phyloP scores from a whole-genome alignment of 2,888 invertebrate species.

The Meghimatium bilineatum region DNA sequence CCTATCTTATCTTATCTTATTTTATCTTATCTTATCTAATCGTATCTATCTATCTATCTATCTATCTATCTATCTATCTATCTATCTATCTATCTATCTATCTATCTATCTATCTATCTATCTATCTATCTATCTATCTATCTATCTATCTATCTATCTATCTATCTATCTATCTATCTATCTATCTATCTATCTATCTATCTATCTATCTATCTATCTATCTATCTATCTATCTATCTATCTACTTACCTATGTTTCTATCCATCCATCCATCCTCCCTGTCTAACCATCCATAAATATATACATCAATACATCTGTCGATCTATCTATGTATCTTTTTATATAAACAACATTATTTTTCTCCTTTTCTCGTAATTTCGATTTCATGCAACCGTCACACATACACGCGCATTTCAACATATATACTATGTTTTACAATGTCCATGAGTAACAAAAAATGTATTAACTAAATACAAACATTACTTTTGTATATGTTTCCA shows the following conservation, averaged over 20 bases:
- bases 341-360: neutral
- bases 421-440: too few relatives aligned
- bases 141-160: neutral
- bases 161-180: neutral
- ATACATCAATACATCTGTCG: neutral
- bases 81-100: neutral
- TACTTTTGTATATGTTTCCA: conserved; percentile 31
- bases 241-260: neutral
- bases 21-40: too few relatives aligned
- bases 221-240: neutral
- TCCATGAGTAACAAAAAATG: too few relatives aligned
- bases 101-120: neutral
- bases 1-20: too few relatives aligned
- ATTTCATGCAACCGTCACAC: neutral
- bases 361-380: neutral
- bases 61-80: too few relatives aligned
- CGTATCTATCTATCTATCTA: too few relatives aligned
- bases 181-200: neutral
- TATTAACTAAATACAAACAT: too few relatives aligned
- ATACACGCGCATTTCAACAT: too few relatives aligned
- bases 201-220: neutral
- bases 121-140: neutral
- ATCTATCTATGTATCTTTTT: neutral
- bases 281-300: too few relatives aligned
- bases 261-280: too few relatives aligned